These are phyloP conservation scores for Mythimna lalbum DNA, from an alignment of 2,888 invertebrate species.

Conservation along the genomic window DNA sequence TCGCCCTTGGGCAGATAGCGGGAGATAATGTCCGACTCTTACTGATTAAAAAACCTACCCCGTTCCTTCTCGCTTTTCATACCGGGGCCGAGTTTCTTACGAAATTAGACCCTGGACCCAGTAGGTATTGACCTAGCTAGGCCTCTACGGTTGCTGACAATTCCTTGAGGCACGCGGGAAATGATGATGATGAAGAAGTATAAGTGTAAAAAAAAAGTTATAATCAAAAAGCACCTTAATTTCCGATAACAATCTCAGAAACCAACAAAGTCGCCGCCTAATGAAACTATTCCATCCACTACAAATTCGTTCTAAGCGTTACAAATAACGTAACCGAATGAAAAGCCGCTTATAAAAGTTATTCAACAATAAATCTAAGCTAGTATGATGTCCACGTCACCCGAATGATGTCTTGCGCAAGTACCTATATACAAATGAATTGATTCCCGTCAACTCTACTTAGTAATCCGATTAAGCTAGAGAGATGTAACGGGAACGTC, in stretches of 20 bases:
- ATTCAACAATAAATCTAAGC: conserved; percentile 68
- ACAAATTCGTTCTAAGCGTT: conserved; percentile 69
- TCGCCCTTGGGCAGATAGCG: too few species aligned
- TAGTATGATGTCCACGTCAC: conserved; percentile 61
- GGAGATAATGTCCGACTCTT: too few species aligned
- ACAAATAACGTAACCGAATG: conserved; percentile 72
- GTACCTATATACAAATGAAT: conserved; percentile 78
- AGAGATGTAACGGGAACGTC: conserved; percentile 77
- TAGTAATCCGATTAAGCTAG: conserved; percentile 86
- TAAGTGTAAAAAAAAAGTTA: conserved; percentile 8
- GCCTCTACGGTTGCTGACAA: too few species aligned
- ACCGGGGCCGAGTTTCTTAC: too few species aligned
- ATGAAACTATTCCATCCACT: conserved; percentile 46
- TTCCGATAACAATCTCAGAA: conserved; percentile 33
- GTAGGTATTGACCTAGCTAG: too few species aligned
- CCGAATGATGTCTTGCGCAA: conserved; percentile 76
- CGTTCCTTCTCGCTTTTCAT: too few species aligned
- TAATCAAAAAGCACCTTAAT: background rate
- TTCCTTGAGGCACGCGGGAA: too few species aligned
- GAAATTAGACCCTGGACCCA: too few species aligned
- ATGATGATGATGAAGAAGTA: too few species aligned
- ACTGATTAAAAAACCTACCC: too few species aligned
- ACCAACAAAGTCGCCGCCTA: conserved; percentile 56
- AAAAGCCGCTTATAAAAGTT: conserved; percentile 82
- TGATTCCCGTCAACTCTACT: conserved; percentile 80